Evolutionary conservation across 2,797 vertebrate species (phyloP), one percentile per base, ranked within the genome.

Genomic region (Octomys mimax): DNA sequence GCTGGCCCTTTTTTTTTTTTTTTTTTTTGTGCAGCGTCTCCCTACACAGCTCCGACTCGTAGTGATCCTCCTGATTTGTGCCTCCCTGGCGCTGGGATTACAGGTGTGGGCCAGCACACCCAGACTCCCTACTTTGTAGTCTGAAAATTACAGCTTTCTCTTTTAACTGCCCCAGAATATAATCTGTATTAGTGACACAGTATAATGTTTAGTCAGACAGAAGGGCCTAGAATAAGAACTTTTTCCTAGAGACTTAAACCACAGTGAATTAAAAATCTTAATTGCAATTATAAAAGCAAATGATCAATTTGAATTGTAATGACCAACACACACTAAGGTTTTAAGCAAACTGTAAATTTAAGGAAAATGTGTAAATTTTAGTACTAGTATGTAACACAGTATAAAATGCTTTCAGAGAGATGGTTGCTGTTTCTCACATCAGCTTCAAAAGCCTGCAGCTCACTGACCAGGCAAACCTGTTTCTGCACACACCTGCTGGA

Each of bases 351-450:
- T 84, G 16, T 49, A 71, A 88, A 90, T 68, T 62, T 61, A 87
- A 70, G n/a, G 24, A 11, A 73, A 84, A 33, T 52, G 11, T 21
- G 19, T 39, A 46, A 71, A 77, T 61, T 91, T 93, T 36, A 88
- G 14, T 70, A 79, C 22, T 73, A 83, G 64, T 66, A 59, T 66
- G 64, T 13, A 66, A 33, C 4, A 8, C 80, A 77, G 21, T 31
- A 85, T 95, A 87, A 89, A 92, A 91, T 46, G 21, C 14, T 87
- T 75, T 91, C 91, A 62, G 61, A 62, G 80, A 84, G 28, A 59
- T 42, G 22, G 57, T 89, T 86, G 13, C 64, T 93, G 70, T 81
- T 87, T 87, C 24, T 24, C 8, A 7, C 61, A 26, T 62, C 24
- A 62, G 61, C 24, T 62, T 62, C 8, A 24, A 62, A 61, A 62